These are phyloP conservation scores for Meliscaeva auricollis DNA, from an alignment of 2,888 invertebrate genomes.

Conservation along the genomic window DNA sequence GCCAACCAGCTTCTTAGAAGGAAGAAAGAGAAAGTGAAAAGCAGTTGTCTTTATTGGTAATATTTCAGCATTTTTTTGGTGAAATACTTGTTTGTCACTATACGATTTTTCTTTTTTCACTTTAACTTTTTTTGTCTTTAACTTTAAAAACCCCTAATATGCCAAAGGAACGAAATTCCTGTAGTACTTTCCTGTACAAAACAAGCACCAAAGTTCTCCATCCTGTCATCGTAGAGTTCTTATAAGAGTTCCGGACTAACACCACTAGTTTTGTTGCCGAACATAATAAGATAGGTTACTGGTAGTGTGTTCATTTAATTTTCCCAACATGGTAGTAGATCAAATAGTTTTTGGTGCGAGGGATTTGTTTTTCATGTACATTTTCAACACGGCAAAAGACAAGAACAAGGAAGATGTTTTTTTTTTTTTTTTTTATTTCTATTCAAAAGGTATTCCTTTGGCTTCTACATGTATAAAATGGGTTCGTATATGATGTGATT, in stretches of 20 bases:
- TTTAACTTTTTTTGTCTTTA: too few species aligned
- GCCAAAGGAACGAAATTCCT: slow-evolving; percentile 13
- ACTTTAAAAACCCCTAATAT: too few species aligned
- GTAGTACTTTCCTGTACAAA: slow-evolving; percentile 21
- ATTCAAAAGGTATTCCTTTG: background rate
- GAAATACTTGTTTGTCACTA: too few species aligned
- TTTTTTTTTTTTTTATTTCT: slow-evolving; percentile 10
- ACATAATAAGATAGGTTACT: background rate
- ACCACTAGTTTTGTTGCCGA: slow-evolving; percentile 27
- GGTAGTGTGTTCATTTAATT: slow-evolving; percentile 42
- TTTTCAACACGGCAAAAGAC: slow-evolving; percentile 24
- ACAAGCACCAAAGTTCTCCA: slow-evolving; percentile 46
- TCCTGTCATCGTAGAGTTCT: slow-evolving; percentile 25
- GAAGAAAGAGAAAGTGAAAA: too few species aligned
- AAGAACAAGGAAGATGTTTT: slow-evolving; percentile 9
- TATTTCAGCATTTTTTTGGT: too few species aligned
- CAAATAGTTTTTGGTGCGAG: slow-evolving; percentile 64
- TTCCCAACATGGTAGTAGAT: slow-evolving; percentile 60
- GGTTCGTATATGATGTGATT: slow-evolving; percentile 34
- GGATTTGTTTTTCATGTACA: slow-evolving; percentile 53
- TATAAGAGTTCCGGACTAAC: slow-evolving; percentile 7
- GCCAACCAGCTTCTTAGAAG: too few species aligned
- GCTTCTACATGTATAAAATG: background rate
- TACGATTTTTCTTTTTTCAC: too few species aligned
- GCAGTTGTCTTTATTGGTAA: too few species aligned